Conservation (phyloP, 2,797 vertebrate species). For the Tragopan temminckii region DNA sequence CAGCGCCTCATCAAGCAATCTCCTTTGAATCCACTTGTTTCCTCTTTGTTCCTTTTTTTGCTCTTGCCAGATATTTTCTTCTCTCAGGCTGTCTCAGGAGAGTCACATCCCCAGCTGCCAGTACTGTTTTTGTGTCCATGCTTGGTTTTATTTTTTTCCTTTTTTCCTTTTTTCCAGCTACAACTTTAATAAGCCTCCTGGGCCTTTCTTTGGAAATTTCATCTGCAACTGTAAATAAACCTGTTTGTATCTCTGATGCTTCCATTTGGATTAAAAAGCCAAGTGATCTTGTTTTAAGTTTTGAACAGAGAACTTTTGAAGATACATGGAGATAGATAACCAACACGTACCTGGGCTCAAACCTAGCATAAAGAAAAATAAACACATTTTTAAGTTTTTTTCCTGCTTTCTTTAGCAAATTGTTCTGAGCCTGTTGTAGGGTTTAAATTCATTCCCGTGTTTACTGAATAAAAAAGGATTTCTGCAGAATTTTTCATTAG, state of each 20-base stretch:
- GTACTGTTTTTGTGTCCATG: background rate
- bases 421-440: background rate
- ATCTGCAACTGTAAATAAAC: constrained; percentile 9
- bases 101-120: background rate
- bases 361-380: background rate
- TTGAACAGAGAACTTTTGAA: background rate
- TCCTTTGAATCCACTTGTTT: constrained; percentile 7
- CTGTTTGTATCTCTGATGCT: background rate
- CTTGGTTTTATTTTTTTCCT: background rate
- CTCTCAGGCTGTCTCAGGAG: background rate
- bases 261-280: background rate
- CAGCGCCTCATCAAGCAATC: background rate
- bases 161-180: background rate
- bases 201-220: constrained; percentile 49
- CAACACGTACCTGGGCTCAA: background rate
- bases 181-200: constrained; percentile 26
- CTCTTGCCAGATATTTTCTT: constrained; percentile 37
- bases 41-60: background rate
- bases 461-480: background rate
- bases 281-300: background rate
- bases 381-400: background rate
- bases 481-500: background rate
- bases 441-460: background rate
- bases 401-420: background rate
- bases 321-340: background rate